A percentile compares a stretch with the other conserved stretches of the same genome.
phyloP scores from a whole-genome alignment of 2,113 vertebrate species.

The Oenanthe oenanthe region DNA sequence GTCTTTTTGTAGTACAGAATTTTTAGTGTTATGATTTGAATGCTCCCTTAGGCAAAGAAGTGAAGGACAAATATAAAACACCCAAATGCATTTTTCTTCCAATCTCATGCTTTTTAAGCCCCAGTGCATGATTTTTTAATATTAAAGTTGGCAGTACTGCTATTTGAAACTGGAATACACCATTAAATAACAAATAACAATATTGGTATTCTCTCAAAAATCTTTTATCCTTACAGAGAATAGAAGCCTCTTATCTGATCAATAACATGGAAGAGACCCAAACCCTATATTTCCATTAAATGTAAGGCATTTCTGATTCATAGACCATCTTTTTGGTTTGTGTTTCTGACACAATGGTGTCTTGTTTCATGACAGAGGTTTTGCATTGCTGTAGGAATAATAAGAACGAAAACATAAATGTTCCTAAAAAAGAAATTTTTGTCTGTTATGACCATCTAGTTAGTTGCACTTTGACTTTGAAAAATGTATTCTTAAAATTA shows the following conservation, averaged over 20 bases:
- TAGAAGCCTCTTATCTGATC: slow-evolving; percentile 21
- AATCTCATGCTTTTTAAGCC: not conserved
- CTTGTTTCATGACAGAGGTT: not conserved
- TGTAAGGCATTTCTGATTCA: not conserved
- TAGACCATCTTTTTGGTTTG: not conserved
- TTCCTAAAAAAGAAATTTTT: not conserved
- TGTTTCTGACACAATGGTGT: not conserved
- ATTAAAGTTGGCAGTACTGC: not conserved
- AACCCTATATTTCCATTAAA: not conserved
- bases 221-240: not conserved
- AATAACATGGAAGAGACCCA: not conserved
- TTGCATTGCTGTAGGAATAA: not conserved
- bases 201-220: slow-evolving; percentile 12
- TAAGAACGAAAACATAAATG: not conserved
- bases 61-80: not conserved
- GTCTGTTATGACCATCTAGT: not conserved
- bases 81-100: not conserved
- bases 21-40: not conserved
- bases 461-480: not conserved
- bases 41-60: not conserved
- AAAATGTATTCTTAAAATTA: not conserved
- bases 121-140: not conserved
- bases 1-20: not conserved
- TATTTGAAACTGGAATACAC: not conserved
- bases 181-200: slow-evolving; percentile 16